phyloP scores from a whole-genome alignment of 2,113 vertebrate species.

The Erythrocebus patas region DNA sequence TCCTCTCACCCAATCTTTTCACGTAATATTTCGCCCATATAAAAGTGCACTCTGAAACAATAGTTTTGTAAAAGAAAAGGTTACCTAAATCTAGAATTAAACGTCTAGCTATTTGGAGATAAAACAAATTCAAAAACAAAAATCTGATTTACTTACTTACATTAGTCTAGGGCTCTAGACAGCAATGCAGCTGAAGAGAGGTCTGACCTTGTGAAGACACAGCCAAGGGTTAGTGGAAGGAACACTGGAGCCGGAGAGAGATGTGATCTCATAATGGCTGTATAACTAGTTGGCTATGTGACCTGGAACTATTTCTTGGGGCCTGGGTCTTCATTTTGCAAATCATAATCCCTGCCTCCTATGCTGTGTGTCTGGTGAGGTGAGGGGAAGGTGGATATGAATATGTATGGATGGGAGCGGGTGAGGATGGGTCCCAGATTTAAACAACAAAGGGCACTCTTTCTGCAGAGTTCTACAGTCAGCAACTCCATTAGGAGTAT shows the following conservation, averaged over 20 bases:
- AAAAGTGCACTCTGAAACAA: neutral
- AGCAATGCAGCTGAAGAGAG: neutral
- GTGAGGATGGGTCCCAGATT: neutral
- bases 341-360: neutral
- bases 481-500: neutral
- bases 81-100: slow-evolving; percentile 6
- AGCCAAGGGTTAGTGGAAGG: neutral
- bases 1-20: neutral
- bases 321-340: neutral
- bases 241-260: neutral
- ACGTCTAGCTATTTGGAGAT: neutral
- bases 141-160: neutral
- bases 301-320: neutral
- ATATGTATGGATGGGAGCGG: neutral
- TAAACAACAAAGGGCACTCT: neutral
- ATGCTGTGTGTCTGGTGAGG: neutral
- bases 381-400: neutral
- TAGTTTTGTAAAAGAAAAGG: neutral
- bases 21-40: neutral
- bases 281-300: neutral
- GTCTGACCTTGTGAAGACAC: neutral
- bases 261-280: slow-evolving; percentile 21
- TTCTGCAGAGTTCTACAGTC: neutral
- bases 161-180: neutral
- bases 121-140: neutral